These are phyloP conservation scores for Furcifer pardalis DNA, from an alignment of 2,797 vertebrate species.

Conservation along the genomic window DNA sequence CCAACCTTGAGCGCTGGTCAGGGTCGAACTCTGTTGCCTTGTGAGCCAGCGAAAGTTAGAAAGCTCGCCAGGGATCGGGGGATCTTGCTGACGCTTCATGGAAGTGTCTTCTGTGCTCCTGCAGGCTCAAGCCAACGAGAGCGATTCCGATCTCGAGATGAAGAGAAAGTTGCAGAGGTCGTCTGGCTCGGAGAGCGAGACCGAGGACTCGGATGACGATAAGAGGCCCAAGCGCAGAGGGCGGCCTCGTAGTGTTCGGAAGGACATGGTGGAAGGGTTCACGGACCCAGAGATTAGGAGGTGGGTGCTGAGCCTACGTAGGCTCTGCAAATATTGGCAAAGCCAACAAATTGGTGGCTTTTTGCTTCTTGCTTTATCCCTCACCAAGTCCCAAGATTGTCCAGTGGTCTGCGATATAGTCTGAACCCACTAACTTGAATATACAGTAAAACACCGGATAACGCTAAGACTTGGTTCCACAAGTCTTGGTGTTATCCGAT, in stretches of 20 bases:
- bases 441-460: no score
- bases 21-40: no score
- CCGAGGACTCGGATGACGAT: conserved; percentile 93
- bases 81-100: background rate
- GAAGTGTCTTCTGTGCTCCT: conserved; percentile 6
- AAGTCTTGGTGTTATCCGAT: no score
- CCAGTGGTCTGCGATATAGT: background rate
- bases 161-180: conserved; percentile 91
- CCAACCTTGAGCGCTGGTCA: no score
- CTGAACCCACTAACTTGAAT: background rate
- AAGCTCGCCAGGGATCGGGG: fast-evolving
- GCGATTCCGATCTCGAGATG: conserved; percentile 94
- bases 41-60: background rate
- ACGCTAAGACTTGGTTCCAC: no score
- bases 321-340: no score
- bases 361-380: background rate
- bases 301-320: conserved; percentile 67
- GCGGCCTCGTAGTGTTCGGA: conserved; percentile 89
- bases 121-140: conserved; percentile 94
- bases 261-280: conserved; percentile 97
- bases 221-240: conserved; percentile 95
- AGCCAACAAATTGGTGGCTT: no score
- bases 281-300: conserved; percentile 96
- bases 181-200: conserved; percentile 95
- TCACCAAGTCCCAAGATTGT: background rate